A percentile compares a stretch with the other conserved stretches of the same genome.
These are phyloP conservation scores for Oeneis ivallda DNA, from an alignment of 2,888 invertebrate genomes.

Conservation along the genomic window DNA sequence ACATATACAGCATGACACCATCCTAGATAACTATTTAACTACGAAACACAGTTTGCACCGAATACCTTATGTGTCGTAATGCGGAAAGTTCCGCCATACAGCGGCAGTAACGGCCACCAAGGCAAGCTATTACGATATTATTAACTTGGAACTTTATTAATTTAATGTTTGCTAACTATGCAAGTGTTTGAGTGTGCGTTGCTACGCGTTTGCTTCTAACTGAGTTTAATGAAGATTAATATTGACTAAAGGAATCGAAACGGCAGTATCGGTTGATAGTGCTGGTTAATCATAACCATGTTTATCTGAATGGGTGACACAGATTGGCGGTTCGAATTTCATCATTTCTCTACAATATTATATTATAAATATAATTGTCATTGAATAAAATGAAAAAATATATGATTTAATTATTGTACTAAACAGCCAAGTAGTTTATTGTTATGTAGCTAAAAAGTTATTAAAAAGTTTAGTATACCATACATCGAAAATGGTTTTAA, in stretches of 20 bases:
- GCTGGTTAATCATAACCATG: too few relatives aligned
- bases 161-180: conserved; percentile 38
- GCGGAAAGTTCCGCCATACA: conserved; percentile 68
- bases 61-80: conserved; percentile 67
- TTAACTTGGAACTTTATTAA: conserved; percentile 62
- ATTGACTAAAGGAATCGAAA: background rate
- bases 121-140: conserved; percentile 60
- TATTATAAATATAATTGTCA: too few relatives aligned
- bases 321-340: too few relatives aligned
- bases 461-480: too few relatives aligned
- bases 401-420: too few relatives aligned
- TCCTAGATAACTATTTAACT: conserved; percentile 30
- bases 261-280: too few relatives aligned
- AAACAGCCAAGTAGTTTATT: too few relatives aligned
- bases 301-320: too few relatives aligned
- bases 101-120: conserved; percentile 59
- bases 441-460: too few relatives aligned
- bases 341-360: too few relatives aligned
- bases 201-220: conserved; percentile 7
- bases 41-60: conserved; percentile 40
- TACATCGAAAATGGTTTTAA: too few relatives aligned
- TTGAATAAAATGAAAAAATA: too few relatives aligned
- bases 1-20: conserved; percentile 22
- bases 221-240: conserved; percentile 25
- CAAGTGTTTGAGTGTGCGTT: conserved; percentile 31